These are phyloP conservation scores for Sphaeridia pumilis DNA, from an alignment of 2,888 invertebrate genomes.

Conservation along the genomic window DNA sequence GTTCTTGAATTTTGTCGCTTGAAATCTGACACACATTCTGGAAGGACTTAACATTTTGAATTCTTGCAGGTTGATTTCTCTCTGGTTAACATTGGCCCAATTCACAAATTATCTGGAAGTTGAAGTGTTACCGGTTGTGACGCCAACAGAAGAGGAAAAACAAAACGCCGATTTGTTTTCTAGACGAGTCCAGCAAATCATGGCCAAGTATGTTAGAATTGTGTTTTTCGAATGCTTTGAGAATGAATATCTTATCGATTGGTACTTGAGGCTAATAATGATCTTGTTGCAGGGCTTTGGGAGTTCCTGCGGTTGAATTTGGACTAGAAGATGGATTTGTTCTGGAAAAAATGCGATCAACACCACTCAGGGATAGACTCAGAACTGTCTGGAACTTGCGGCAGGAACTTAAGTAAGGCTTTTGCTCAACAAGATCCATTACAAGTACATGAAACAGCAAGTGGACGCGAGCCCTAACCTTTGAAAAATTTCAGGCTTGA, in stretches of 20 bases:
- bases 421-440: not conserved
- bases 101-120: slow-evolving; percentile 77
- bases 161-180: slow-evolving; percentile 78
- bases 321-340: slow-evolving; percentile 58
- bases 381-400: slow-evolving; percentile 15
- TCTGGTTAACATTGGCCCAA: slow-evolving; percentile 82
- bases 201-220: slow-evolving; percentile 64
- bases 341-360: slow-evolving; percentile 11
- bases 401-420: slow-evolving; percentile 17
- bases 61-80: slow-evolving; percentile 60
- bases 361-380: slow-evolving; percentile 15
- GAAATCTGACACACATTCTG: not conserved
- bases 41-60: slow-evolving; percentile 26
- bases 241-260: not conserved
- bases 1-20: not conserved
- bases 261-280: slow-evolving; percentile 1
- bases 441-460: not conserved
- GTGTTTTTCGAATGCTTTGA: not conserved
- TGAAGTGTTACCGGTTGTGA: slow-evolving; percentile 85
- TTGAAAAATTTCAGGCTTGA: not conserved
- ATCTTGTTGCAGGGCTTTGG: slow-evolving; percentile 53
- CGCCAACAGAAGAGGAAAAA: slow-evolving; percentile 73
- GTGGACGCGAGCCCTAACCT: not conserved
- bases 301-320: slow-evolving; percentile 77
- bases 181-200: slow-evolving; percentile 73